Conservation (phyloP, 1,140 invertebrate species). For the Matsumurasca onukii region DNA sequence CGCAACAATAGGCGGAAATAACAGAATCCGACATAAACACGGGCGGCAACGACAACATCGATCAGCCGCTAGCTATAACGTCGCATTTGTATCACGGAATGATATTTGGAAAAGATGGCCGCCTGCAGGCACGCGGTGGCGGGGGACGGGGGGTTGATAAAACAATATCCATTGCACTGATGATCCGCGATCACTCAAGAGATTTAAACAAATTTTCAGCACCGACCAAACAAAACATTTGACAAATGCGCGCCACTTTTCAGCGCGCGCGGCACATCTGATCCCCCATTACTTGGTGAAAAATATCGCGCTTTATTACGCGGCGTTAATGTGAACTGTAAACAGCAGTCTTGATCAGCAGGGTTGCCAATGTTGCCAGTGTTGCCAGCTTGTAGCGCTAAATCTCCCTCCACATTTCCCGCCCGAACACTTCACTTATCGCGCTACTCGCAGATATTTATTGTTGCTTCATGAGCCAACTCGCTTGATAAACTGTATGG, state of each 20-base stretch:
- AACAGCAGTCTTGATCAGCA: no score
- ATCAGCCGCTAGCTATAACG: neutral
- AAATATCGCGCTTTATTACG: constrained; percentile 26
- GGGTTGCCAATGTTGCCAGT: no score
- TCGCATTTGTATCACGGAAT: constrained; percentile 2
- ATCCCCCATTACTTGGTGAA: constrained; percentile 24
- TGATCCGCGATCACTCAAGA: constrained; percentile 31
- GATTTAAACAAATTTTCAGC: constrained; percentile 35
- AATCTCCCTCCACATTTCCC: no score
- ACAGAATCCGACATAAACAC: neutral
- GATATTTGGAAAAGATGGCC: constrained; percentile 27
- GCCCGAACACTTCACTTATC: no score
- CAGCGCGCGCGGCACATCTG: constrained; percentile 24
- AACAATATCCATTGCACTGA: constrained; percentile 25
- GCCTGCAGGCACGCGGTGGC: neutral
- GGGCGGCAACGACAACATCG: neutral
- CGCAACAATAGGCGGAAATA: neutral
- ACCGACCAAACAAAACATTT: constrained; percentile 32
- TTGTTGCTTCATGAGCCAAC: no score
- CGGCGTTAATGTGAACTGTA: constrained; percentile 29
- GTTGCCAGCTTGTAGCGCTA: no score
- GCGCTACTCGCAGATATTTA: no score
- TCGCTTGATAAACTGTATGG: no score
- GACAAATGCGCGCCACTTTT: constrained; percentile 31
- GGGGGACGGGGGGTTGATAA: constrained; percentile 14